These are phyloP conservation scores for Apodemia duryi DNA, from an alignment of 2,888 invertebrate species.

Conservation along the genomic window DNA sequence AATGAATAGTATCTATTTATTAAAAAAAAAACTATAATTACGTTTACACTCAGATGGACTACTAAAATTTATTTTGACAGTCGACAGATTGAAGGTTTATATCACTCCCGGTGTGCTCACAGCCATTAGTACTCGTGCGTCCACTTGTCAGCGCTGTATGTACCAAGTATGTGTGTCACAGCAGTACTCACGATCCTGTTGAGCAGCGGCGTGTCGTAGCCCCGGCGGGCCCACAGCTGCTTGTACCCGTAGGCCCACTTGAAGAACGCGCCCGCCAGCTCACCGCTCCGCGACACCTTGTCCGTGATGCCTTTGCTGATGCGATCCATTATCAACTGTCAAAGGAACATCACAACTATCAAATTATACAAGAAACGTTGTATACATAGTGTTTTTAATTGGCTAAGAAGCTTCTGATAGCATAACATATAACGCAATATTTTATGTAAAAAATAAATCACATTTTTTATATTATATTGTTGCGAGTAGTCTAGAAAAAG, in stretches of 20 bases:
- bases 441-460: too few species aligned
- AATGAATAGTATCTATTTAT: too few species aligned
- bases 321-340: slow-evolving; percentile 95
- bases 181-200: slow-evolving; percentile 48
- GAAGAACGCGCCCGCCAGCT: slow-evolving; percentile 90
- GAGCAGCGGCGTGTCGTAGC: slow-evolving; percentile 89
- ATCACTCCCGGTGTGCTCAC: slow-evolving; percentile 89
- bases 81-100: too few species aligned
- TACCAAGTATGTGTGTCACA: not conserved
- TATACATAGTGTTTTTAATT: too few species aligned
- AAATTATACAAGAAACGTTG: too few species aligned
- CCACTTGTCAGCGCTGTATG: slow-evolving; percentile 64
- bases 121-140: slow-evolving; percentile 95
- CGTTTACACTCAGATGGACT: too few species aligned
- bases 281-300: slow-evolving; percentile 91
- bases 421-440: too few species aligned
- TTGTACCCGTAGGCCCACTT: slow-evolving; percentile 97
- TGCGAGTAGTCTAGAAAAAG: too few species aligned
- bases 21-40: too few species aligned
- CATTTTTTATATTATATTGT: too few species aligned
- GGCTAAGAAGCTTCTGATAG: too few species aligned
- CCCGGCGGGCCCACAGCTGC: slow-evolving; percentile 88
- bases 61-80: too few species aligned
- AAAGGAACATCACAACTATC: slow-evolving; percentile 18
- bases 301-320: slow-evolving; percentile 98